A percentile compares a stretch with the other conserved stretches of the same genome.
Evolutionary conservation across 2,113 vertebrate species (phyloP).

Genomic region (Canis aureus): DNA sequence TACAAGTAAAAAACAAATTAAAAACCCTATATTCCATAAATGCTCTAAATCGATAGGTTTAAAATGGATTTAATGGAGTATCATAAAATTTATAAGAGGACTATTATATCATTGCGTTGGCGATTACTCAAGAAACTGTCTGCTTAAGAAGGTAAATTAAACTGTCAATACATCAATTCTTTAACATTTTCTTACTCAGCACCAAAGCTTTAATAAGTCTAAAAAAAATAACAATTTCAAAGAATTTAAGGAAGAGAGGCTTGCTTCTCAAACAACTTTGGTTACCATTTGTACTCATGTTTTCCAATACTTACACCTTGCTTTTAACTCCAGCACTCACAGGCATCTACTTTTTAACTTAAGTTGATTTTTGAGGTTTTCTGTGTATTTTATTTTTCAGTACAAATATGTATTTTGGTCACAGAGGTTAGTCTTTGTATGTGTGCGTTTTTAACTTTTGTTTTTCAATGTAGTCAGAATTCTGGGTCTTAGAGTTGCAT

Average conservation of each 20-base stretch:
- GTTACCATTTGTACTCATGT: neutral
- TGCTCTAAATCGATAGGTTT: neutral
- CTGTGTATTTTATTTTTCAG: neutral
- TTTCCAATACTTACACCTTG: neutral
- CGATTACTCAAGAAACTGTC: slow-evolving; percentile 17
- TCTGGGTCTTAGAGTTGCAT: neutral
- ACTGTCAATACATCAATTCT: neutral
- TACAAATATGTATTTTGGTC: neutral
- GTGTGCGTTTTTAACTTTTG: neutral
- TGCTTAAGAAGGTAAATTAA: slow-evolving; percentile 19
- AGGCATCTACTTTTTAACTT: neutral
- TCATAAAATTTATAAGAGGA: neutral
- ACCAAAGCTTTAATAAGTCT: neutral
- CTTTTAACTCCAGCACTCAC: slow-evolving; percentile 16
- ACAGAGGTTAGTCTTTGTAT: neutral
- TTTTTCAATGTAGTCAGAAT: neutral
- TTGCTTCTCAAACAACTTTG: neutral
- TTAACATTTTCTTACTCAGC: slow-evolving; percentile 24
- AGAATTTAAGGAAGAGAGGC: neutral
- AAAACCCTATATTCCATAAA: neutral
- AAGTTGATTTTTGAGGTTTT: neutral
- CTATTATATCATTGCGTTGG: slow-evolving; percentile 58
- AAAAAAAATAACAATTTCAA: slow-evolving; percentile 41
- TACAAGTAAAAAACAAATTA: neutral
- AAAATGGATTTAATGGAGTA: neutral